Conservation (phyloP, 2,888 invertebrate species). For the Aporophyla lueneburgensis region DNA sequence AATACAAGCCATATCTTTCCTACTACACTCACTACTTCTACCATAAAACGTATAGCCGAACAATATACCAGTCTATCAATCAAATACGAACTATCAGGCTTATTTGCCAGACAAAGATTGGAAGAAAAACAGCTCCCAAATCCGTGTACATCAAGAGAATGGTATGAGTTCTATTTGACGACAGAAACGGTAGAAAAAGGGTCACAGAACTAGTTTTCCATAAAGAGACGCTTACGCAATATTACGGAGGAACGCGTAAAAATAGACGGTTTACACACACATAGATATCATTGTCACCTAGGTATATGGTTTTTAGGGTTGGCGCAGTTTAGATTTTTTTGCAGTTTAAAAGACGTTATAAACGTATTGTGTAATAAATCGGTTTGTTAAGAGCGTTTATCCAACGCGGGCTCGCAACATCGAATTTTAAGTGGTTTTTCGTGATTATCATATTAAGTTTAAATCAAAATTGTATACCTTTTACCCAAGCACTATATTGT, state of each 20-base stretch:
- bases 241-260: constrained; percentile 69
- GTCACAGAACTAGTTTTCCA: constrained; percentile 69
- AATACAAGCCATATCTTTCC: constrained; percentile 21
- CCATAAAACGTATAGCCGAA: constrained; percentile 30
- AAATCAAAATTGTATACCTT: too few relatives aligned
- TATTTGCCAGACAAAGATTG: constrained; percentile 61
- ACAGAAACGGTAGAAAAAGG: constrained; percentile 60
- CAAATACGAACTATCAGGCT: constrained; percentile 50
- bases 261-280: constrained; percentile 71
- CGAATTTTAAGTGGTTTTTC: too few relatives aligned
- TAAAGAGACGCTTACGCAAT: constrained; percentile 72
- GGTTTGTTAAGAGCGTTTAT: background rate
- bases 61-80: constrained; percentile 58
- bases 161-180: constrained; percentile 57
- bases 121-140: constrained; percentile 59
- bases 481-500: too few relatives aligned
- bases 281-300: constrained; percentile 70
- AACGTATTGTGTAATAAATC: too few relatives aligned
- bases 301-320: constrained; percentile 61
- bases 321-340: constrained; percentile 19
- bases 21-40: constrained; percentile 2
- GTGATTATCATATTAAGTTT: too few relatives aligned
- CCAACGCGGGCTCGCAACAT: too few relatives aligned
- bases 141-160: constrained; percentile 53
- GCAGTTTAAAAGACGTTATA: too few relatives aligned